Base-by-base conservation (phyloP, 2,888 invertebrate species). In the Cordylochernes scorpioides region DNA sequence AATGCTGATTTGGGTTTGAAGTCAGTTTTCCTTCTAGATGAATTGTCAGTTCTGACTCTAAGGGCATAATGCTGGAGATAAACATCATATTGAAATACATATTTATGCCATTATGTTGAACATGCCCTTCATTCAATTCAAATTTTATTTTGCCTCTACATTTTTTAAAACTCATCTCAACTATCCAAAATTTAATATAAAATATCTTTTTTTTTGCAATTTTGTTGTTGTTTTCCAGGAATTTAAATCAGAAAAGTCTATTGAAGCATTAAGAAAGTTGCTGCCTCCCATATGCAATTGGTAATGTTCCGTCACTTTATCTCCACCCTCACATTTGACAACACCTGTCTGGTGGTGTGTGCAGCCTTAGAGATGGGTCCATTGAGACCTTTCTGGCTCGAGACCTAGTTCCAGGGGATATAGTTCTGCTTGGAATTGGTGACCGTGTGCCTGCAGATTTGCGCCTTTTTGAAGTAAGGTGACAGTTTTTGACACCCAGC, bases 371-470 rank as follows among this genome's bases (percentile, higher is more conserved):
- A 28, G 78, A 82, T 54, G 77, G 82, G 25, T 66, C 68, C 4
- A 50, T 78, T 21, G 78, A 84, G 49, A 71, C 72, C 29, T 86
- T 94, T 57, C 62, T 88, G 25, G 97, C 94, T 0, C 64, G 86
- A 25, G 82, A 88, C 51, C 60, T 99, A 35, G 94, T 99, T 10
- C 97, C 97, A 2, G 97, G 97, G 14, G 97, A 97, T 54, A 63
- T 99, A 36, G 75, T 97, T 1, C 65, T 74, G 45, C 59, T 97
- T 29, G 73, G 73, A 54, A 71, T 91, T 19, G 97, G 97, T 8
- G 94, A 97, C 55, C 61, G 88, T 30, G 84, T 97, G 24, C 94
- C 97, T 5, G 97, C 94, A 2, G 97, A 97, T 59, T 58, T 94
- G 18, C 63, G 97, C 18, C 63, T 99, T n/a, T 74, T 74, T 52